Evolutionary conservation across 2,888 invertebrate genomes (phyloP).

Genomic region (Phalangium opilio): DNA sequence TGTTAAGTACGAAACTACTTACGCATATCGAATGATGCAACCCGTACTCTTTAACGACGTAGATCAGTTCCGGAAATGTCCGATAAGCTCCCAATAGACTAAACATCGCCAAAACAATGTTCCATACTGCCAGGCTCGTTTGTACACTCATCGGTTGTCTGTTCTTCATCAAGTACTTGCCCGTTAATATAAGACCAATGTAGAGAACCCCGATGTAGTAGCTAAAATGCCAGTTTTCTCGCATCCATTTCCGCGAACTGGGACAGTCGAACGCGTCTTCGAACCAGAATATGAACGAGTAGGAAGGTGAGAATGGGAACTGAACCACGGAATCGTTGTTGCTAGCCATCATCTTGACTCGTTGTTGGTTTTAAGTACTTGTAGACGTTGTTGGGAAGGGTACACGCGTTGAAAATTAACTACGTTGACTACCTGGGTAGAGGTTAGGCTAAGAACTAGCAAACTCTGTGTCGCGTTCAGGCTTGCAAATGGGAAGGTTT

Average conservation of each 20-base stretch:
- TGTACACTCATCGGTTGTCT: conserved; percentile 77
- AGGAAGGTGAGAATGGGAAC: conserved; percentile 39
- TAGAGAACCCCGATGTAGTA: conserved; percentile 79
- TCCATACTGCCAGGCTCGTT: conserved; percentile 77
- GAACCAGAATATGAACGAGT: conserved; percentile 85
- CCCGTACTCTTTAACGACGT: conserved; percentile 77
- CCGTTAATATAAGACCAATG: conserved; percentile 83
- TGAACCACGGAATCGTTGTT: no score
- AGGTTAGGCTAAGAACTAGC: no score
- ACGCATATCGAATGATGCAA: conserved; percentile 91
- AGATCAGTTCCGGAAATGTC: conserved; percentile 80
- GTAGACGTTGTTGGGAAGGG: no score
- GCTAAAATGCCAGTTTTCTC: conserved; percentile 82
- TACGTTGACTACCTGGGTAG: no score
- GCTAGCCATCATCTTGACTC: no score
- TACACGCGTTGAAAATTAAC: no score
- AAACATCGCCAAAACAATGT: conserved; percentile 74
- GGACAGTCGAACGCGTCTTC: conserved; percentile 84
- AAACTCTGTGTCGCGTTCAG: no score
- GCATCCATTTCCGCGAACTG: conserved; percentile 82
- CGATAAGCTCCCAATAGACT: conserved; percentile 71
- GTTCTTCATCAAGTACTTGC: conserved; percentile 81
- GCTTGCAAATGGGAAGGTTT: no score
- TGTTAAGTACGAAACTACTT: conserved; percentile 74
- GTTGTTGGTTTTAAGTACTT: no score